phyloP scores from a whole-genome alignment of 2,797 vertebrate species.

The Yasuhikotakia modesta region DNA sequence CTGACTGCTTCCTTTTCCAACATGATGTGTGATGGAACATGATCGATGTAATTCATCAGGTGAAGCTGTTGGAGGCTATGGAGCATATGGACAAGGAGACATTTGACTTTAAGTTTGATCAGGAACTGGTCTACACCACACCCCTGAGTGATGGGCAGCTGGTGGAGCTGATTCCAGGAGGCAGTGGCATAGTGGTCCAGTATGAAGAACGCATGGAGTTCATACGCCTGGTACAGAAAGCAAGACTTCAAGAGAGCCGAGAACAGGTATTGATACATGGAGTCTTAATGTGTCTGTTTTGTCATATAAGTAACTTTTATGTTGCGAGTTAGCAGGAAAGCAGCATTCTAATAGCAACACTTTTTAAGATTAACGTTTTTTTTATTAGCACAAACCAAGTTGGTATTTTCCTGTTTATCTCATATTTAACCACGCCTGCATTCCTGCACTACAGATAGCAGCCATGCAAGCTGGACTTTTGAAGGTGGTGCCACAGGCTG shows the following conservation, averaged over 20 bases:
- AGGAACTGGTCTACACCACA: conserved; percentile 92
- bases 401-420: neutral
- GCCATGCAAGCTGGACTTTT: conserved; percentile 92
- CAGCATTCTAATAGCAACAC: neutral
- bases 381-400: neutral
- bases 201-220: conserved; percentile 91
- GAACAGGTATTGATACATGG: conserved; percentile 81
- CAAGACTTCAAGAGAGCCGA: conserved; percentile 89
- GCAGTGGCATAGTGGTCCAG: conserved; percentile 80
- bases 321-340: neutral
- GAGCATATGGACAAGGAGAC: conserved; percentile 94
- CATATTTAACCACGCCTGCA: conserved; percentile 8
- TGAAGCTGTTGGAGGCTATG: conserved; percentile 95
- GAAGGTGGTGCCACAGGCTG: conserved; percentile 97
- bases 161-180: conserved; percentile 88
- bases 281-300: neutral
- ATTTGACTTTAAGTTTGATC: conserved; percentile 94
- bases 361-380: neutral
- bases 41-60: conserved; percentile 72
- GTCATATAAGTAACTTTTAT: neutral
- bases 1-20: neutral
- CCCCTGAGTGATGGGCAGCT: conserved; percentile 87
- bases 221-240: conserved; percentile 87
- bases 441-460: conserved; percentile 75
- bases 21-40: neutral